These are phyloP conservation scores for Cyprinodon variegatus DNA, from an alignment of 2,113 vertebrate species.

Conservation along the genomic window DNA sequence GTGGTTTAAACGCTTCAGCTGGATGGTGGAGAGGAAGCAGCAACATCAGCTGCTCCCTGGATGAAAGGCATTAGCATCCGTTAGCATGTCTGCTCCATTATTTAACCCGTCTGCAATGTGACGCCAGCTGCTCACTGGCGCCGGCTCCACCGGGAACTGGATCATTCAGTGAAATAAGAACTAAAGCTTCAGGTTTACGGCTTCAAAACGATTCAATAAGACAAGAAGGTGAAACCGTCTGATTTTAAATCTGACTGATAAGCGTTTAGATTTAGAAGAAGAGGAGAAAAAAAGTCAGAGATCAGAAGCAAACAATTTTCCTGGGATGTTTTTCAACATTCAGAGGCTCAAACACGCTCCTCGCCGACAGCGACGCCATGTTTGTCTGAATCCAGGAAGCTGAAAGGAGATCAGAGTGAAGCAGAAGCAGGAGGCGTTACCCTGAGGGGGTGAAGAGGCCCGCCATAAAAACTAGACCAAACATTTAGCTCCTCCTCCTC, in stretches of 20 bases:
- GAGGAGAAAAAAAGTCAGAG: background rate
- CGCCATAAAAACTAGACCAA: conserved; percentile 38
- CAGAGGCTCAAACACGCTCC: no score
- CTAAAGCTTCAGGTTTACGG: no score
- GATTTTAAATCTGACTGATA: background rate
- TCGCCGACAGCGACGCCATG: no score
- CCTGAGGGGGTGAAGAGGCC: conserved; percentile 49
- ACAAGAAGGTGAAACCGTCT: background rate
- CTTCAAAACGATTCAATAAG: background rate
- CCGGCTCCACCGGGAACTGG: background rate
- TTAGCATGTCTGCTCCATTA: conserved; percentile 56
- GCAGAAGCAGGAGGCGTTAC: conserved; percentile 15
- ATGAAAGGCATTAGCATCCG: background rate
- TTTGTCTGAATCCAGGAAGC: background rate
- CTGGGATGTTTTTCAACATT: no score
- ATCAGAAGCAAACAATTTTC: no score
- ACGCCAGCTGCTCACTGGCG: conserved; percentile 30
- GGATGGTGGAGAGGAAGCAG: no score
- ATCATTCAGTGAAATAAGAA: background rate
- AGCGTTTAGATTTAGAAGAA: background rate
- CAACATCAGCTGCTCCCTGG: background rate
- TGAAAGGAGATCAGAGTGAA: conserved; percentile 11
- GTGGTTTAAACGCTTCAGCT: no score
- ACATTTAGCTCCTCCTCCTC: conserved; percentile 27
- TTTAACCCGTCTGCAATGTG: conserved; percentile 59